Percentiles rank a stretch among this genome's conserved stretches.
These are phyloP conservation scores for Ephestia elutella DNA, from an alignment of 1,140 invertebrate species.

Conservation along the genomic window DNA sequence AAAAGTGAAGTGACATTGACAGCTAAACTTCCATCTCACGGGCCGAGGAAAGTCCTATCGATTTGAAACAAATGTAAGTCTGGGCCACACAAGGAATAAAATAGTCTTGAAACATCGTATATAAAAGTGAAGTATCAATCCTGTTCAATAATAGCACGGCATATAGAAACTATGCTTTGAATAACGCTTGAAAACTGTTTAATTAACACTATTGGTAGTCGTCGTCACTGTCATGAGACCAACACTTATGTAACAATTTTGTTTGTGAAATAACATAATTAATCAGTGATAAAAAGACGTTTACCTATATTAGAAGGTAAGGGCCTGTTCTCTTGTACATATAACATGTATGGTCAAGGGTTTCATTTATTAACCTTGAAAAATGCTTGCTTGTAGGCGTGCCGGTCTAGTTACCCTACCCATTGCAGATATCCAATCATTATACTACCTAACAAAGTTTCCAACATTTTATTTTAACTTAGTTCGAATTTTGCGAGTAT, in stretches of 20 bases:
- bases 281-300: conserved; percentile 47
- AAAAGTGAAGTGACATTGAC: too few relatives aligned
- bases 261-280: conserved; percentile 44
- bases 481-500: too few relatives aligned
- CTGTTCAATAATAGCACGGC: conserved; percentile 35
- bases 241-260: conserved; percentile 68
- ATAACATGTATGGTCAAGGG: not conserved
- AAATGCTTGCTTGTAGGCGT: conserved; percentile 7
- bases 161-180: conserved; percentile 40
- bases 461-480: too few relatives aligned
- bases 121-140: conserved; percentile 62
- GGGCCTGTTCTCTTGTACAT: conserved; percentile 16
- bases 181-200: conserved; percentile 45
- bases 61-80: conserved; percentile 62
- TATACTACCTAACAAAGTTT: too few relatives aligned
- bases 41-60: conserved; percentile 22
- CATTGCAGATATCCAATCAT: not conserved
- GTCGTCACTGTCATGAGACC: conserved; percentile 57
- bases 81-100: conserved; percentile 42
- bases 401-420: conserved; percentile 6
- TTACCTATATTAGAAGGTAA: conserved; percentile 57
- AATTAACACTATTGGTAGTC: conserved; percentile 32
- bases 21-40: too few relatives aligned
- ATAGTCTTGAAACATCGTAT: conserved; percentile 41
- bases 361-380: conserved; percentile 12